These are phyloP conservation scores for Euwallacea fornicatus DNA, from an alignment of 1,140 invertebrate genomes.

Conservation along the genomic window DNA sequence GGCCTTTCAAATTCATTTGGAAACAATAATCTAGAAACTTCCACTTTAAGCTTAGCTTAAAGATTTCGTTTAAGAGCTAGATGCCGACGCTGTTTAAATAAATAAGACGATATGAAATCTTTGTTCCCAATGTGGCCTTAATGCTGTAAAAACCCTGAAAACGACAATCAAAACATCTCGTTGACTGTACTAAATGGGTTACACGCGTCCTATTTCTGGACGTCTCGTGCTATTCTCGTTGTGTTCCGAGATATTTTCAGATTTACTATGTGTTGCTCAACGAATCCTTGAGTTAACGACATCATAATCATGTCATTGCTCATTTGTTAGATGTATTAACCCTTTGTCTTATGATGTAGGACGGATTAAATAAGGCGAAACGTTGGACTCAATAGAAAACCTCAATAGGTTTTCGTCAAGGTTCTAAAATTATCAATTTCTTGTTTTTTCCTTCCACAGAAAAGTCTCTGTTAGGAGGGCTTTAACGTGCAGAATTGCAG, in stretches of 20 bases:
- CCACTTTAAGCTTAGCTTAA: background rate
- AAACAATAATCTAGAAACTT: background rate
- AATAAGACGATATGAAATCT: background rate
- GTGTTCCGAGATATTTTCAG: background rate
- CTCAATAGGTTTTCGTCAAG: too few relatives aligned
- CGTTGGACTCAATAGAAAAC: too few relatives aligned
- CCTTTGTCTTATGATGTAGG: too few relatives aligned
- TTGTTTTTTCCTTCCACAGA: too few relatives aligned
- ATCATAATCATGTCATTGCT: too few relatives aligned
- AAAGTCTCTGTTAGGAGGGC: too few relatives aligned
- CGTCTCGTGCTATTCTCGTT: background rate
- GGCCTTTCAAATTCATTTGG: background rate
- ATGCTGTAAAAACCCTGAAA: background rate
- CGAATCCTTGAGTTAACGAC: conserved; percentile 1
- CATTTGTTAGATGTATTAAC: too few relatives aligned
- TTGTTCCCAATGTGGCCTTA: background rate
- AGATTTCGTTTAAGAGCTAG: background rate
- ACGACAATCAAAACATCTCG: background rate
- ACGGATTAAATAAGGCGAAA: too few relatives aligned
- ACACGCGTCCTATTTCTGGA: background rate
- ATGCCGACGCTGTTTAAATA: too few relatives aligned
- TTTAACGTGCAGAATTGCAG: too few relatives aligned
- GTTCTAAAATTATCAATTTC: too few relatives aligned
- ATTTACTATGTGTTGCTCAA: background rate
- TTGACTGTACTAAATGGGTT: background rate